Percentiles rank a stretch among this genome's conserved stretches.
phyloP scores from a whole-genome alignment of 64 coral and sea anemone species.

The Porites lutea region DNA sequence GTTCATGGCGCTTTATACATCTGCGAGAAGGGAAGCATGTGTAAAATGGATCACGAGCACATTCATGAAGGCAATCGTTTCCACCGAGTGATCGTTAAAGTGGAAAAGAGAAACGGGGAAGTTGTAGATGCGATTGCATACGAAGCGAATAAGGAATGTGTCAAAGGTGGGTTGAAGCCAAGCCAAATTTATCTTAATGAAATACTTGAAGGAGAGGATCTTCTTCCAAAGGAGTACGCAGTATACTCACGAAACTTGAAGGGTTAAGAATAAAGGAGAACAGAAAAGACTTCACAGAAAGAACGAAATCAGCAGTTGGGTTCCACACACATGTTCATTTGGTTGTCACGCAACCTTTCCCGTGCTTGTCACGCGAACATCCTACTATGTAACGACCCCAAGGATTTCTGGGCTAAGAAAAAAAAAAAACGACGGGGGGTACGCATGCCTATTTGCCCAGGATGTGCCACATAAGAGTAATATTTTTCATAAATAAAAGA shows the following conservation, averaged over 20 bases:
- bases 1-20: constrained; percentile 67
- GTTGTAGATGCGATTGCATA: constrained; percentile 10
- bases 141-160: constrained; percentile 32
- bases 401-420: no score
- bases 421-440: no score
- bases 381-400: no score
- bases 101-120: constrained; percentile 45
- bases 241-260: constrained; percentile 49
- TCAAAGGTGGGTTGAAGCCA: constrained; percentile 37
- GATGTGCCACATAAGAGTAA: no score
- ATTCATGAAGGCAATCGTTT: not conserved
- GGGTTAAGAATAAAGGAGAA: no score
- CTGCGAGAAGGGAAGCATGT: not conserved
- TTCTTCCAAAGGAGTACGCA: constrained; percentile 44
- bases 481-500: no score
- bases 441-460: no score
- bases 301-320: not conserved
- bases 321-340: no score
- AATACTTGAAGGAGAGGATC: constrained; percentile 73
- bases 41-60: not conserved
- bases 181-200: constrained; percentile 45
- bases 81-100: constrained; percentile 15
- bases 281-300: not conserved
- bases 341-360: no score
- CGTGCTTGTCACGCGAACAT: no score